These are phyloP conservation scores for Symphodus melops DNA, from an alignment of 2,113 vertebrate species.

Conservation along the genomic window DNA sequence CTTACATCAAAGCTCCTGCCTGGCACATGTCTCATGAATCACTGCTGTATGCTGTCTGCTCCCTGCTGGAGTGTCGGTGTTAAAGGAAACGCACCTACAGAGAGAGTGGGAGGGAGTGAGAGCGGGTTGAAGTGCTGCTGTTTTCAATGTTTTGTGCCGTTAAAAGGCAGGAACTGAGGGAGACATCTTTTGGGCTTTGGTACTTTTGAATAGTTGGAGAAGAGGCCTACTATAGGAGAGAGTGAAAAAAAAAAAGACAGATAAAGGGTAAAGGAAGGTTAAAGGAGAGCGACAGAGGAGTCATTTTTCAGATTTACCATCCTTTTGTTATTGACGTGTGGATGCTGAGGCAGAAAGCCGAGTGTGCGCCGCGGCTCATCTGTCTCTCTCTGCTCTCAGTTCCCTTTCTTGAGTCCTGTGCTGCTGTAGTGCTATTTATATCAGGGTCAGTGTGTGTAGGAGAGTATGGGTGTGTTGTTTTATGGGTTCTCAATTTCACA, in stretches of 20 bases:
- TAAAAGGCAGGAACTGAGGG: slow-evolving; percentile 35
- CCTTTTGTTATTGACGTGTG: slow-evolving; percentile 20
- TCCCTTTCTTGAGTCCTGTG: slow-evolving; percentile 12
- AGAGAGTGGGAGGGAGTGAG: slow-evolving; percentile 14
- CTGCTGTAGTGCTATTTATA: slow-evolving; percentile 64
- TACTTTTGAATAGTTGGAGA: slow-evolving; percentile 16
- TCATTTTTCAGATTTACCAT: slow-evolving; percentile 36
- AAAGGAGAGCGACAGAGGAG: slow-evolving; percentile 3
- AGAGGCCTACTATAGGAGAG: slow-evolving; percentile 7
- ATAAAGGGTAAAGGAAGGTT: slow-evolving; percentile 6
- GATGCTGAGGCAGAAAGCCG: slow-evolving; percentile 24
- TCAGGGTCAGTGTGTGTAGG: slow-evolving; percentile 46
- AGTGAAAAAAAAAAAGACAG: background rate
- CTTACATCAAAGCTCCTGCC: slow-evolving; percentile 36
- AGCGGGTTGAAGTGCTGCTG: slow-evolving; percentile 23
- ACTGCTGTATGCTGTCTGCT: slow-evolving; percentile 42
- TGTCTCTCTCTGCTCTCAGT: slow-evolving; percentile 13
- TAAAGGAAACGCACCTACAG: slow-evolving; percentile 50
- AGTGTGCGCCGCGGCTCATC: slow-evolving; percentile 21
- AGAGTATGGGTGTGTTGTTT: slow-evolving; percentile 17
- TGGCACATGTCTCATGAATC: slow-evolving; percentile 41
- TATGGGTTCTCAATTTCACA: slow-evolving; percentile 40
- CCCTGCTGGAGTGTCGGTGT: slow-evolving; percentile 20
- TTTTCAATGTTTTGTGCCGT: slow-evolving; percentile 36
- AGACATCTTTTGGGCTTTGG: slow-evolving; percentile 39